Conservation (phyloP, 2,888 invertebrate species). For the Phrixothrix hirtus region DNA sequence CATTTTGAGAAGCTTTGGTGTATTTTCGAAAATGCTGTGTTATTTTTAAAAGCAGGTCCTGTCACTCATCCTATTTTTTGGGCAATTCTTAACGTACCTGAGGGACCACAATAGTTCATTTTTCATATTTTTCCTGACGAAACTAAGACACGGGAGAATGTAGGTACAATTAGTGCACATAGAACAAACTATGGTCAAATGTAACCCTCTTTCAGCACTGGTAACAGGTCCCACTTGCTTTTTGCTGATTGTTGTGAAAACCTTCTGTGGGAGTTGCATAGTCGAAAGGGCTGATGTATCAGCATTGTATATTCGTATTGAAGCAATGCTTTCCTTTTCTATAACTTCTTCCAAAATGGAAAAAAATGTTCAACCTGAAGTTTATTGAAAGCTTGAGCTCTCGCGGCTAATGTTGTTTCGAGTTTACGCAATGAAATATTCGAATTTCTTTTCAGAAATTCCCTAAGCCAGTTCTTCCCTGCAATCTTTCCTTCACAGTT, state of each 20-base stretch:
- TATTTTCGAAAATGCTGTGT: slow-evolving; percentile 32
- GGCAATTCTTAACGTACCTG: slow-evolving; percentile 32
- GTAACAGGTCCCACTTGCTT: slow-evolving; percentile 49
- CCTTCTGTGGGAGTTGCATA: slow-evolving; percentile 43
- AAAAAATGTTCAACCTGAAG: slow-evolving; percentile 31
- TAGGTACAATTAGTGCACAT: slow-evolving; percentile 38
- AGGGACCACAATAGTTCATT: slow-evolving; percentile 44
- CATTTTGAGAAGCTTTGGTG: not conserved
- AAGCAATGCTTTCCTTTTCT: slow-evolving; percentile 21
- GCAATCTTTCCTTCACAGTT: not conserved
- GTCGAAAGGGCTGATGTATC: slow-evolving; percentile 51
- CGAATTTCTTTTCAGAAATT: not conserved
- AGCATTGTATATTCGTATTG: slow-evolving; percentile 42
- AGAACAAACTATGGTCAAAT: slow-evolving; percentile 37
- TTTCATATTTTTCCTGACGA: slow-evolving; percentile 40
- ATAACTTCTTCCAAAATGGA: not conserved
- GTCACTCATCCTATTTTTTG: too few species aligned
- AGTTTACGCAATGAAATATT: slow-evolving; percentile 15
- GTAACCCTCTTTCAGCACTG: slow-evolving; percentile 44
- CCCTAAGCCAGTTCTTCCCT: not conserved
- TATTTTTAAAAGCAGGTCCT: slow-evolving; percentile 34
- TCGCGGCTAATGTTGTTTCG: slow-evolving; percentile 31
- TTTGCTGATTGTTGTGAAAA: slow-evolving; percentile 4
- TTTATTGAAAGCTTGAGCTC: slow-evolving; percentile 27
- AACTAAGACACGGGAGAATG: slow-evolving; percentile 46